These are phyloP conservation scores for Tympanoctomys barrerae DNA, from an alignment of 2,797 vertebrate genomes.

Conservation along the genomic window DNA sequence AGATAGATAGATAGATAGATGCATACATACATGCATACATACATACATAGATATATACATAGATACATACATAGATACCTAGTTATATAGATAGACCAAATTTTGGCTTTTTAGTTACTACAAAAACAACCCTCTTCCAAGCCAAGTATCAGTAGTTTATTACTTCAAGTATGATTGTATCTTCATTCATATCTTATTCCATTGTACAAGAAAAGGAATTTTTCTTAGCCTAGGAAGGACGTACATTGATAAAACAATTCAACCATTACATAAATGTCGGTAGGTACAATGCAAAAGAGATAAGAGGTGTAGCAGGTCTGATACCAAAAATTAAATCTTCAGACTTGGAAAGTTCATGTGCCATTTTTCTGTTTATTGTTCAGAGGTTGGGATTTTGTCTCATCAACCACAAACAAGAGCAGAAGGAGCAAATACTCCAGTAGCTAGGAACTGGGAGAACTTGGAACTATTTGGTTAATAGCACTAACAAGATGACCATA, in stretches of 20 bases:
- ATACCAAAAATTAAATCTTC: background rate
- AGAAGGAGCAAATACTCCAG: background rate
- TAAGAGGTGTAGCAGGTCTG: background rate
- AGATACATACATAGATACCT: too few species aligned
- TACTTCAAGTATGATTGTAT: background rate
- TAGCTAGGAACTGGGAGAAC: background rate
- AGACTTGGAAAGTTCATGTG: background rate
- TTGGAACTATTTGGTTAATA: slow-evolving; percentile 3
- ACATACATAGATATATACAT: too few species aligned
- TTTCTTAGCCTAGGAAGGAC: background rate
- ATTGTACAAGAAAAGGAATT: background rate
- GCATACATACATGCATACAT: too few species aligned
- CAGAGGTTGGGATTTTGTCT: background rate
- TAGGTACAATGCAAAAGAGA: background rate
- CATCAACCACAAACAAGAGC: background rate
- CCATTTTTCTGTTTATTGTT: background rate
- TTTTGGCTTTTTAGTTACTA: background rate
- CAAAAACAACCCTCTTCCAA: background rate
- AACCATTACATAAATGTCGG: background rate
- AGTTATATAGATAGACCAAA: background rate
- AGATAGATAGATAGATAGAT: too few species aligned
- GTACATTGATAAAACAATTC: background rate
- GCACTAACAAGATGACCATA: background rate
- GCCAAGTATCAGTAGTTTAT: background rate
- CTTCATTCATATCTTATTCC: background rate